Base-by-base conservation (phyloP, 2,113 vertebrate genomes). In the Leptodactylus fuscus region DNA sequence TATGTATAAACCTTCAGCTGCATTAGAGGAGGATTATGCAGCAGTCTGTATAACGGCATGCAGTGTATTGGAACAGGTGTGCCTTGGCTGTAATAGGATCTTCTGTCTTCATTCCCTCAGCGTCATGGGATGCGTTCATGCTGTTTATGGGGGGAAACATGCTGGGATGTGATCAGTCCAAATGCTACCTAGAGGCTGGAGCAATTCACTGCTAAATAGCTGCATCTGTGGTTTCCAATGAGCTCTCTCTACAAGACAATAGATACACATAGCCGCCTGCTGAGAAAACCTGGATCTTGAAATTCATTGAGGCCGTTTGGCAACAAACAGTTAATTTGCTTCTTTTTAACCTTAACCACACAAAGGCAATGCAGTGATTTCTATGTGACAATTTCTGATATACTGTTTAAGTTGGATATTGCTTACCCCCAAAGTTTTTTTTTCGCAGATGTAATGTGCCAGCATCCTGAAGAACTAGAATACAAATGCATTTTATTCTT, bases 141-240 rank as follows among this genome's bases (percentile, higher is more conserved):
- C 65, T 86, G 84, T 86, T 86, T 86, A 86, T 81, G 20, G 77
- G 77, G 83, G 53, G 51, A 69, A 80, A 34, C 84, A 81, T 60
- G 84, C 84, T 86, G 84, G 76, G 84, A 86, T 86, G 67, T 86
- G 84, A 85, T 85, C 65, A 80, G 75, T 58, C 76, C 76, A 80
- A 86, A 74, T 86, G 84, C 62, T 81, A 48, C 84, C 65, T 29
- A 73, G 67, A 73, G 84, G 71, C 83, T 34, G 27, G 41, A 85
- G 29, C 84, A 81, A 86, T 73, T 86, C 76, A 81, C 84, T 81
- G 84, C 65, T 86, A 86, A 86, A 76, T 71, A 79, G 38, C 65
- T 80, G 32, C 84, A 73, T 80, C n/a, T 81, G 77, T 73, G 65
- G 49, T 60, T 74, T 73, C 7, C 76, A 73, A 38, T 78, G 22